Evolutionary conservation across 1,140 invertebrate genomes (phyloP).

Genomic region (Trachymyrmex cornetzi): DNA sequence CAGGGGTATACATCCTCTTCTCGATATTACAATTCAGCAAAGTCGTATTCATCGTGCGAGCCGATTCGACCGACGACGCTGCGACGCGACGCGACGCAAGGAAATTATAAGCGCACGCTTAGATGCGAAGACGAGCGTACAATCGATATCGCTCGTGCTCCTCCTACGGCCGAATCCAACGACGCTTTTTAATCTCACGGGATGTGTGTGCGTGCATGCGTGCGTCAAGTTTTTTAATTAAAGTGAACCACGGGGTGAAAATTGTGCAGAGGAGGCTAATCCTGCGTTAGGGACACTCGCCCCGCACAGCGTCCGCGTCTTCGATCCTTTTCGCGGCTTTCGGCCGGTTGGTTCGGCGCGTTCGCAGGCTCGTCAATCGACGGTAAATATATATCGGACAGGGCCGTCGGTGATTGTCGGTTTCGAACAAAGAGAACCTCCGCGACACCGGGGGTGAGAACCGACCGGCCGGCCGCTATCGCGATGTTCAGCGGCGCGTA

Average conservation of each 20-base stretch:
- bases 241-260: background rate
- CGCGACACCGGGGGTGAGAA: constrained; percentile 53
- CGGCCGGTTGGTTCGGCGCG: background rate
- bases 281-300: background rate
- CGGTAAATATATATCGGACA: constrained; percentile 29
- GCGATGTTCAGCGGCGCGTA: constrained; percentile 75
- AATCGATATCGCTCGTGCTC: no score
- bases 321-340: background rate
- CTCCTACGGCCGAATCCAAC: background rate
- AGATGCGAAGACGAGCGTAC: background rate
- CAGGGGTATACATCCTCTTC: no score
- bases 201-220: no score
- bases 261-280: background rate
- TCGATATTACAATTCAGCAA: no score
- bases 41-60: no score
- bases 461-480: constrained; percentile 64
- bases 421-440: constrained; percentile 71
- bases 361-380: constrained; percentile 33
- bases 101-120: background rate
- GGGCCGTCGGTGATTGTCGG: constrained; percentile 15
- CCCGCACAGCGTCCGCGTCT: background rate
- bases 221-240: background rate
- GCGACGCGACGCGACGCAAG: no score
- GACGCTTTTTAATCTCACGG: constrained; percentile 7
- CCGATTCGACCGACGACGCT: no score